Evolutionary conservation across 23 tunicate species (phyloP), one percentile per base, ranked within the genome.

Genomic region (Oikopleura vanhoeffeni): DNA sequence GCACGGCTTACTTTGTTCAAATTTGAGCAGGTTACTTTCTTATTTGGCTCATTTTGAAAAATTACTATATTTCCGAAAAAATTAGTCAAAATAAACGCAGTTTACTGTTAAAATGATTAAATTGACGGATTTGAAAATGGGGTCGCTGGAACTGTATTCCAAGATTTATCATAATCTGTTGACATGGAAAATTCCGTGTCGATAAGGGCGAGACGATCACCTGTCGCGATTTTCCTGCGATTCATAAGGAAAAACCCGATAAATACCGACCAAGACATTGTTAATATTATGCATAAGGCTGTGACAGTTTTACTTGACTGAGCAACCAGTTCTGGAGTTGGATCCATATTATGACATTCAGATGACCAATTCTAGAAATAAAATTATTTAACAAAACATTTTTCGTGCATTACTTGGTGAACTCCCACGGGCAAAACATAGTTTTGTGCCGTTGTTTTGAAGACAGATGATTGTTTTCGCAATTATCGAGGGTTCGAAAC

Each of bases 261-360:
- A 2, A 71, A 71, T 3, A 71, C 35, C 3, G 79, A 33, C 79
- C 79, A 71, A 2, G 79, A 71, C 34, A 32, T 3, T 2, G 38
- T 30, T 32, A 71, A 24, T 18, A 71, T 18, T 2, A 71, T 38
- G 32, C 34, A 18, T 33, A 71, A 38, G 38, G 35, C 79, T 3
- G 27, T 71, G 34, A 30, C 2, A 13, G 27, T 32, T 32, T 3
- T 28, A 2, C 32, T 3, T 3, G 2, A 3, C 34, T 33, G 3
- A 2, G 34, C 79, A 28, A 71, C 2, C 34, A 13, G 38, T 30
- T 71, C 79, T 28, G 79, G 79, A 30, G 36, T 71, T 32, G 79
- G 79, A 32, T 71, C 79, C 79, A 71, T 71, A 30, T 71, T 18
- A 30, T 71, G 79, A 71, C 79, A 71, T 30, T 71, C 79, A 3